phyloP scores from a whole-genome alignment of 2,888 invertebrate genomes.

The Campaea margaritaria region DNA sequence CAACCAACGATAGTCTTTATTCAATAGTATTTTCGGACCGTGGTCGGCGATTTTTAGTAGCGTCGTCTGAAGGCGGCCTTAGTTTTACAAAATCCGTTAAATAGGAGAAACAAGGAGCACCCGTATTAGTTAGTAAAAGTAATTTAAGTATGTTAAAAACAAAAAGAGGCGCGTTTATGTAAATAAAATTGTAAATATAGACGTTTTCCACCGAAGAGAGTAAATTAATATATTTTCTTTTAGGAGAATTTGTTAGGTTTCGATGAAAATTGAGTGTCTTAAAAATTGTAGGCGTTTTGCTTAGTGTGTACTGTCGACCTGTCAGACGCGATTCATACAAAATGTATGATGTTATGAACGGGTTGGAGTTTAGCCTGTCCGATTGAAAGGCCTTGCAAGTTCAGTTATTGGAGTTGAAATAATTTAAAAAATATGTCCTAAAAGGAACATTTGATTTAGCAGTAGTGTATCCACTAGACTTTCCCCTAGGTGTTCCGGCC shows the following conservation, averaged over 20 bases:
- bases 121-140: background rate
- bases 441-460: no score
- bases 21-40: no score
- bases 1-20: no score
- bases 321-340: no score
- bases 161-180: conserved; percentile 19
- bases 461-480: no score
- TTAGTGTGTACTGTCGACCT: no score
- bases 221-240: conserved; percentile 44
- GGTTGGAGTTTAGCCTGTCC: no score
- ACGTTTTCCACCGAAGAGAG: conserved; percentile 49
- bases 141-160: background rate
- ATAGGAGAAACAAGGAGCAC: background rate
- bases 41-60: no score
- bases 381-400: background rate
- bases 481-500: background rate
- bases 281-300: no score
- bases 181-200: conserved; percentile 37
- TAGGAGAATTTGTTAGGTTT: conserved; percentile 21
- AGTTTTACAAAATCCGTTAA: background rate
- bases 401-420: background rate
- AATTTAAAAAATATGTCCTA: no score
- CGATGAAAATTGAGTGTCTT: conserved; percentile 1
- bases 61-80: background rate
- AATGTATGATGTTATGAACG: no score